Evolutionary conservation across 2,888 invertebrate genomes (phyloP).

Genomic region (Clunio marinus): DNA sequence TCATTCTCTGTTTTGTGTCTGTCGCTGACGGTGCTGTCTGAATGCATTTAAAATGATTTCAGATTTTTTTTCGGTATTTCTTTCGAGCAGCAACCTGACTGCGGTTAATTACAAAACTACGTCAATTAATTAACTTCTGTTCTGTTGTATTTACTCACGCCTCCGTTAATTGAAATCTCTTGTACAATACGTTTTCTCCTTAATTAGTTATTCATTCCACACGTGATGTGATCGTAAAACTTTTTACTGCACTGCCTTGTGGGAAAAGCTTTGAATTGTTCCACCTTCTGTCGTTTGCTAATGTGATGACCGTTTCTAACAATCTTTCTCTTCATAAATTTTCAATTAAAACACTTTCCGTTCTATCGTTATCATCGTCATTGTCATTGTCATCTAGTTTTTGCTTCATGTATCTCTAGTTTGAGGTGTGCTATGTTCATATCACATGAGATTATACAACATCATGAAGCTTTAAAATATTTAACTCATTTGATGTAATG

Average conservation of each 20-base stretch:
- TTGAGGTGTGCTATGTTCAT: neutral
- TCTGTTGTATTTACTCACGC: neutral
- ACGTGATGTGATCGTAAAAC: conserved; percentile 11
- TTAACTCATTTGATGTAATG: too few relatives aligned
- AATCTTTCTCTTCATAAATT: neutral
- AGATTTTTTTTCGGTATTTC: neutral
- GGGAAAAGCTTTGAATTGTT: too few relatives aligned
- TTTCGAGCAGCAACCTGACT: conserved; percentile 2
- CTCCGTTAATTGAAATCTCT: conserved; percentile 25
- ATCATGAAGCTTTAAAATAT: neutral
- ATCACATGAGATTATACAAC: neutral
- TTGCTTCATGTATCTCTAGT: neutral
- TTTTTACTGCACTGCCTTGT: neutral
- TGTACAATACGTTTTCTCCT: conserved; percentile 21
- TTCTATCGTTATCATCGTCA: neutral
- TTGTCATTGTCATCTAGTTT: neutral
- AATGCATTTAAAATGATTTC: conserved; percentile 1
- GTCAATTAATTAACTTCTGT: conserved; percentile 22
- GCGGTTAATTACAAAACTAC: conserved; percentile 23
- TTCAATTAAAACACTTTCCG: neutral
- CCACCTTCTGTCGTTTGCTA: neutral
- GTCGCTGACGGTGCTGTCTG: too few relatives aligned
- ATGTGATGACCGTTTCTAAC: neutral
- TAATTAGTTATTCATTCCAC: conserved; percentile 8
- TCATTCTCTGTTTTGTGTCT: too few relatives aligned